These are phyloP conservation scores for Gila robusta DNA, from an alignment of 2,797 vertebrate genomes.

Conservation along the genomic window DNA sequence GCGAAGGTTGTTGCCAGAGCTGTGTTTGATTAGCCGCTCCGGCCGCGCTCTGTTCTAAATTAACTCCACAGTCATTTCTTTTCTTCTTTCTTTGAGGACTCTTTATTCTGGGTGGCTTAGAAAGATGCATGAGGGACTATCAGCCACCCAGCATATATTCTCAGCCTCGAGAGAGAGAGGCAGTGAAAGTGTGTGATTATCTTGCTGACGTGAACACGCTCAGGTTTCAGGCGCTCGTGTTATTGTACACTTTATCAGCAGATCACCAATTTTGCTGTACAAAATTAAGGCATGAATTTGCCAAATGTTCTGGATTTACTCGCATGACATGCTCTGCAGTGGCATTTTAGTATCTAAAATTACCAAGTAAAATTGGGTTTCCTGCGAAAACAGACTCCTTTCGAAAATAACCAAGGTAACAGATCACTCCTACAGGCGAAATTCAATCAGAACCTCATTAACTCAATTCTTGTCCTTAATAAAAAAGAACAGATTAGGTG, in stretches of 20 bases:
- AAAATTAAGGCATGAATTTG: slow-evolving; percentile 31
- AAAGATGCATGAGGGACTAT: slow-evolving; percentile 49
- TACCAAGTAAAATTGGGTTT: slow-evolving; percentile 16
- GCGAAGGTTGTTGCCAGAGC: slow-evolving; percentile 75
- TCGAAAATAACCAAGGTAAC: background rate
- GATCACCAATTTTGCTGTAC: slow-evolving; percentile 14
- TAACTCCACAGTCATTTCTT: slow-evolving; percentile 67
- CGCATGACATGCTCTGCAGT: slow-evolving; percentile 36
- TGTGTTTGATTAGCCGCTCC: slow-evolving; percentile 81
- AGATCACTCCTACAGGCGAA: slow-evolving; percentile 1
- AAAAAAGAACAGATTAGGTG: background rate
- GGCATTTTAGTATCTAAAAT: slow-evolving; percentile 19
- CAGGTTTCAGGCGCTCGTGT: slow-evolving; percentile 44
- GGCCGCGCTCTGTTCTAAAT: slow-evolving; percentile 77
- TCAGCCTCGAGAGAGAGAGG: slow-evolving; percentile 36
- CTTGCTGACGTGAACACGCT: slow-evolving; percentile 42
- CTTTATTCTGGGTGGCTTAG: slow-evolving; percentile 54
- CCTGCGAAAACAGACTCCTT: slow-evolving; percentile 25
- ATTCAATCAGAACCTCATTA: background rate
- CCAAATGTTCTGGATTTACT: slow-evolving; percentile 16
- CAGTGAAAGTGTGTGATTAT: slow-evolving; percentile 39
- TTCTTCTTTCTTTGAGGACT: slow-evolving; percentile 49
- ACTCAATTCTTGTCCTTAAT: background rate
- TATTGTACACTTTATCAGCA: slow-evolving; percentile 51
- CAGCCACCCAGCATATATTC: slow-evolving; percentile 39